Evolutionary conservation across 2,113 vertebrate species (phyloP).

Genomic region (Thomomys bottae): DNA sequence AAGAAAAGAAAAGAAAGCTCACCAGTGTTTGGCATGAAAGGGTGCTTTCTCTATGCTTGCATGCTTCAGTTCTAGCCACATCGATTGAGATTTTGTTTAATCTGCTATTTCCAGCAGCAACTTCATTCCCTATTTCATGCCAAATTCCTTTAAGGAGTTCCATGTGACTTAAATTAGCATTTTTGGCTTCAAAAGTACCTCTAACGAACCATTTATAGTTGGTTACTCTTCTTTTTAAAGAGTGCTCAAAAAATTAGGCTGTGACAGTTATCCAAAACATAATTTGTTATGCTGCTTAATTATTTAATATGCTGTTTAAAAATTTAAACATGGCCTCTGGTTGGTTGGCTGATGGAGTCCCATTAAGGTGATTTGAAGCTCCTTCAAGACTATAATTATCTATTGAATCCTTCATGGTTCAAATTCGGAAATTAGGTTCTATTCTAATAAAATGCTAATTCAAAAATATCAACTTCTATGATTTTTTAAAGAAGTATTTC

Average conservation of each 20-base stretch:
- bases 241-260: slow-evolving; percentile 71
- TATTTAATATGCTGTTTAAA: slow-evolving; percentile 77
- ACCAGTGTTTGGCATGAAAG: background rate
- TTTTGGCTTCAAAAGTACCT: slow-evolving; percentile 68
- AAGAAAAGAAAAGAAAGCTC: background rate
- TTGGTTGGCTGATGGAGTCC: slow-evolving; percentile 58
- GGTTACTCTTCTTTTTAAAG: slow-evolving; percentile 15
- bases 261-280: slow-evolving; percentile 70
- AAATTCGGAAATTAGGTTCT: slow-evolving; percentile 53
- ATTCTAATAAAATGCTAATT: slow-evolving; percentile 53
- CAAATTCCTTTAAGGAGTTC: slow-evolving; percentile 55
- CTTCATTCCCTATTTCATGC: slow-evolving; percentile 32
- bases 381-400: slow-evolving; percentile 65
- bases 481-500: slow-evolving; percentile 35
- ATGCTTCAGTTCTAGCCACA: background rate
- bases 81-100: slow-evolving; percentile 51
- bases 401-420: slow-evolving; percentile 49
- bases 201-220: slow-evolving; percentile 68
- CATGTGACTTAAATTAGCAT: slow-evolving; percentile 61
- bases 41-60: background rate
- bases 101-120: slow-evolving; percentile 58
- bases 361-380: slow-evolving; percentile 64
- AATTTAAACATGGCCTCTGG: slow-evolving; percentile 70
- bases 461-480: slow-evolving; percentile 28
- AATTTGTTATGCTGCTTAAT: slow-evolving; percentile 78